A percentile compares a stretch with the other conserved stretches of the same genome.
Evolutionary conservation across 2,888 invertebrate species (phyloP).

Genomic region (Cataglyphis albicans): DNA sequence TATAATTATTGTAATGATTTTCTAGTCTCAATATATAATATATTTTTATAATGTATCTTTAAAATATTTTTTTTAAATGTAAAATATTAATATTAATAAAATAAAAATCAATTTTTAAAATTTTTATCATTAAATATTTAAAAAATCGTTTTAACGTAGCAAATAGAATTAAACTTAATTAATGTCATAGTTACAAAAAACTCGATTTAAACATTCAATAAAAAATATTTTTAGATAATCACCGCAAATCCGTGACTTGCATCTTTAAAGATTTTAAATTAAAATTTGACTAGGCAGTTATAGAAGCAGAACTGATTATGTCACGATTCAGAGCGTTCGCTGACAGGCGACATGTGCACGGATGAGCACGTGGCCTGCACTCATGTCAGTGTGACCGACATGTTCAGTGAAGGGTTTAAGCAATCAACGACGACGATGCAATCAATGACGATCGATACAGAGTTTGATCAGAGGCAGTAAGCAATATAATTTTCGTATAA

Average conservation of each 20-base stretch:
- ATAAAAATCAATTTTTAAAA: background rate
- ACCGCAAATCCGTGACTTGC: slow-evolving; percentile 26
- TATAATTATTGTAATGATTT: background rate
- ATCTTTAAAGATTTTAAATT: slow-evolving; percentile 10
- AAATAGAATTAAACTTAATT: background rate
- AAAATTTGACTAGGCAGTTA: slow-evolving; percentile 17
- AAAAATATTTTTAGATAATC: background rate
- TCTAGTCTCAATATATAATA: background rate
- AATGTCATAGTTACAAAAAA: background rate
- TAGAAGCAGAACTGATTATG: slow-evolving; percentile 17
- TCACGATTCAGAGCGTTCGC: slow-evolving; percentile 16
- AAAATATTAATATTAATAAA: background rate
- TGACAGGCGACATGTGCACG: slow-evolving; percentile 59
- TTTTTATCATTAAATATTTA: background rate
- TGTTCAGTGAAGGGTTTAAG: slow-evolving; percentile 68
- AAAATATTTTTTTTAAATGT: background rate
- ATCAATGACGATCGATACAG: slow-evolving; percentile 35
- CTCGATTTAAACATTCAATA: background rate
- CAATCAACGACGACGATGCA: slow-evolving; percentile 44
- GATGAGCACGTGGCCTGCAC: slow-evolving; percentile 56
- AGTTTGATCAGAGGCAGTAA: slow-evolving; percentile 49
- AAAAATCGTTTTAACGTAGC: background rate
- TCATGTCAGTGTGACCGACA: slow-evolving; percentile 31
- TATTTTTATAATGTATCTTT: background rate
- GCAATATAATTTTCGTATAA: slow-evolving; percentile 56